Conservation (phyloP, 2,113 vertebrate species). For the Xenopus borealis region DNA sequence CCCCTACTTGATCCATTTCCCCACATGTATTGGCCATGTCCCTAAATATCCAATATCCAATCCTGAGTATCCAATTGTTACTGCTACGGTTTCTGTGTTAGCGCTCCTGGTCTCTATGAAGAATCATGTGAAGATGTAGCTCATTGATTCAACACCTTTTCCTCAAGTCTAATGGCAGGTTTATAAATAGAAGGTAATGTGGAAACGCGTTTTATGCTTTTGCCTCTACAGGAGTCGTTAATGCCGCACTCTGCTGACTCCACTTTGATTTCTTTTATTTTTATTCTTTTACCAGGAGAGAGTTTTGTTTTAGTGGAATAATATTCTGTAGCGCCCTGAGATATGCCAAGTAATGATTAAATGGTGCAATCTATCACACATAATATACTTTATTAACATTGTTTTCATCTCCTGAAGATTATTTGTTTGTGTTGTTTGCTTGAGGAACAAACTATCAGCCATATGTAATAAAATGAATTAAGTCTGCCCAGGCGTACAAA, state of each 20-base stretch:
- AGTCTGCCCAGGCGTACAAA: too few species aligned
- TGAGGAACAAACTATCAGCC: too few species aligned
- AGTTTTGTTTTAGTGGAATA: not conserved
- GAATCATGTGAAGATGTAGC: not conserved
- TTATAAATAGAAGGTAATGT: constrained; percentile 15
- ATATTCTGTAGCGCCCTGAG: not conserved
- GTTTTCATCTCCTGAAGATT: too few species aligned
- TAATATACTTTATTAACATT: too few species aligned
- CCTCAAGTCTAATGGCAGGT: not conserved
- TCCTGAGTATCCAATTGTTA: not conserved
- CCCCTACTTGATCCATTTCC: too few species aligned
- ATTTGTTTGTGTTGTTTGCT: too few species aligned
- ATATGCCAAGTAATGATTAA: not conserved
- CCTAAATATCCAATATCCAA: not conserved
- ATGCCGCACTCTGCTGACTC: not conserved
- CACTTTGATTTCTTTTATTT: not conserved
- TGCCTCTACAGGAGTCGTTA: not conserved
- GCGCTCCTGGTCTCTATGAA: not conserved
- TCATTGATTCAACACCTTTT: not conserved
- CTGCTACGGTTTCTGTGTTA: not conserved
- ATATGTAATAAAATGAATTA: too few species aligned
- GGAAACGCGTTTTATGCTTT: not conserved
- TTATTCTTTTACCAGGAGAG: not conserved
- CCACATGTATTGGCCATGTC: not conserved
- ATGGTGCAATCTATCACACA: too few species aligned